A percentile compares a stretch with the other conserved stretches of the same genome.
phyloP scores from a whole-genome alignment of 2,797 vertebrate species.

The Harpagifer antarcticus region DNA sequence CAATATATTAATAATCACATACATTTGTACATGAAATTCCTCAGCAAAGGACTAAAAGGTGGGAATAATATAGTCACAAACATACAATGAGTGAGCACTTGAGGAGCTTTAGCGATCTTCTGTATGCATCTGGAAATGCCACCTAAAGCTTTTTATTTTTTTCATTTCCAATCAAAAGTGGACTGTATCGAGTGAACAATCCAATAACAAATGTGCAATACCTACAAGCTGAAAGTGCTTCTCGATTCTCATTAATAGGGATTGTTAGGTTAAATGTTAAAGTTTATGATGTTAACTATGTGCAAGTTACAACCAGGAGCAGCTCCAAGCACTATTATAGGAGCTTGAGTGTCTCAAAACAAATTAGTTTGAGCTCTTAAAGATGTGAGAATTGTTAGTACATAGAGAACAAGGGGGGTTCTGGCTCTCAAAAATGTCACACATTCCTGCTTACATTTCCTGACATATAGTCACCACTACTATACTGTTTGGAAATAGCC shows the following conservation, averaged over 20 bases:
- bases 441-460: neutral
- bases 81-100: too few relatives aligned
- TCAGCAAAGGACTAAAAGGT: too few relatives aligned
- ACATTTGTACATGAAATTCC: too few relatives aligned
- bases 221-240: neutral
- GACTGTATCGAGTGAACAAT: too few relatives aligned
- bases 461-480: neutral
- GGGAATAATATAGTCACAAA: too few relatives aligned
- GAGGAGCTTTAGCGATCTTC: too few relatives aligned
- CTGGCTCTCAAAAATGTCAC: slow-evolving; percentile 9
- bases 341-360: neutral
- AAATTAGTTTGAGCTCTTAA: neutral
- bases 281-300: neutral
- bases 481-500: neutral
- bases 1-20: too few relatives aligned
- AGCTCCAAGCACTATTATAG: neutral
- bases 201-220: too few relatives aligned
- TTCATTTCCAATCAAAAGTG: too few relatives aligned
- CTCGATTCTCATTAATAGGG: neutral
- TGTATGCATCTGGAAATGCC: too few relatives aligned
- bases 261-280: neutral
- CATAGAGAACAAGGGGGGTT: neutral
- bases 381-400: neutral
- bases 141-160: too few relatives aligned
- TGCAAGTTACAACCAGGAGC: neutral